Evolutionary conservation across 2,888 invertebrate genomes (phyloP).

Genomic region (Patella ulyssiponensis): DNA sequence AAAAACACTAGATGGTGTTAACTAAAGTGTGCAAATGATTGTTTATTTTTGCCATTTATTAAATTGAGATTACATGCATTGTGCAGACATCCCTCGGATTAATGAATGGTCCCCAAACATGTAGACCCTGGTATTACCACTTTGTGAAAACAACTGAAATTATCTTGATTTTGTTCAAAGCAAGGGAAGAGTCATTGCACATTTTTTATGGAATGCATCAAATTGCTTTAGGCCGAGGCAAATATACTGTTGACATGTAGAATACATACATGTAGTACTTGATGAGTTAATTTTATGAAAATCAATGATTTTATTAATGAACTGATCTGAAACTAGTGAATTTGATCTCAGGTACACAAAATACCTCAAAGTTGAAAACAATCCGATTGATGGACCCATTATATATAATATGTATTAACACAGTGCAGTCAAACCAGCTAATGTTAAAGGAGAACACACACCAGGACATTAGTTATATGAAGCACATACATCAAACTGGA

Average conservation of each 20-base stretch:
- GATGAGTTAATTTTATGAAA: no score
- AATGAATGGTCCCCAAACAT: not conserved
- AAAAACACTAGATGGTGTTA: no score
- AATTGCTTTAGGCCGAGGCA: not conserved
- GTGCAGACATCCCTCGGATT: no score
- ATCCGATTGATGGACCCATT: slow-evolving; percentile 7
- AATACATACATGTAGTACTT: no score
- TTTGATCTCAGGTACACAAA: no score
- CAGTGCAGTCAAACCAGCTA: not conserved
- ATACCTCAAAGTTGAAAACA: not conserved
- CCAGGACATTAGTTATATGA: not conserved
- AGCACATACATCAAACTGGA: not conserved
- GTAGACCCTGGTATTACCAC: slow-evolving; percentile 6
- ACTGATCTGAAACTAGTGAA: no score
- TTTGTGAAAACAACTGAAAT: not conserved
- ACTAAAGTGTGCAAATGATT: no score
- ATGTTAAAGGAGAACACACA: not conserved
- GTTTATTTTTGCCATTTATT: no score
- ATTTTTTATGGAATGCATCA: slow-evolving; percentile 5
- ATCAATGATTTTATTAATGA: no score
- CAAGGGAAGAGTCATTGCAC: slow-evolving; percentile 9
- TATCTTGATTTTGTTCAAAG: not conserved
- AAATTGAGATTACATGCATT: no score
- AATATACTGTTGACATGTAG: no score
- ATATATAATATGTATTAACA: not conserved